Evolutionary conservation across 2,797 vertebrate genomes (phyloP).

Genomic region (Nyctibius grandis): DNA sequence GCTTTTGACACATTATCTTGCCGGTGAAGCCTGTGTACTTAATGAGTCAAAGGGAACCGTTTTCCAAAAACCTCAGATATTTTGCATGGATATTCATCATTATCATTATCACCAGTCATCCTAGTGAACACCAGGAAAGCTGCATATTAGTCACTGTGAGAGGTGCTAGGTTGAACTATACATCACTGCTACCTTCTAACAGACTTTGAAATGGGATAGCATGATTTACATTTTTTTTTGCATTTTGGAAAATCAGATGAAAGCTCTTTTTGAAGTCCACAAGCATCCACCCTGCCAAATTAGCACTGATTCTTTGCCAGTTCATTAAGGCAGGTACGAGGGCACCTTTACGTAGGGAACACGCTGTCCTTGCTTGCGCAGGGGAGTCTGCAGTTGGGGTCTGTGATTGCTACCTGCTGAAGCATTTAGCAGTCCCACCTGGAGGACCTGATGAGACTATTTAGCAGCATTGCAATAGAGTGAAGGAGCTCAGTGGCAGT

Average conservation of each 20-base stretch:
- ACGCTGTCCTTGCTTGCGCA: not conserved
- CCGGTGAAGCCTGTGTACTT: constrained; percentile 12
- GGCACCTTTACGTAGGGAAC: not conserved
- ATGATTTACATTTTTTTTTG: constrained; percentile 24
- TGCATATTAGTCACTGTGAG: constrained; percentile 74
- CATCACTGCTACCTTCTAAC: constrained; percentile 68
- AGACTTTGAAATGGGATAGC: constrained; percentile 55
- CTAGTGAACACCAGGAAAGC: constrained; percentile 57
- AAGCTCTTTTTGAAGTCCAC: not conserved
- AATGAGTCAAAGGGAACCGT: constrained; percentile 43
- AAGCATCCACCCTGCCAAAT: not conserved
- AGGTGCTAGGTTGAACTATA: constrained; percentile 52
- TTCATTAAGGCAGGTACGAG: fast-evolving
- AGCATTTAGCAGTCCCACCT: not conserved
- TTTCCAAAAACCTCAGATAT: constrained; percentile 38
- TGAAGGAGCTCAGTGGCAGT: not conserved
- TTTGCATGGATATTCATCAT: constrained; percentile 71
- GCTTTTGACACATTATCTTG: constrained; percentile 30
- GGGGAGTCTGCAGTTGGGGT: not conserved
- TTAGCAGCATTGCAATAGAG: not conserved
- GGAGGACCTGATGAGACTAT: not conserved
- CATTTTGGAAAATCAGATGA: constrained; percentile 18
- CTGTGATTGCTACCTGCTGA: not conserved
- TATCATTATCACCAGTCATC: constrained; percentile 66
- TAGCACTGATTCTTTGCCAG: not conserved